Evolutionary conservation across 2,797 vertebrate species (phyloP), one percentile per base, ranked within the genome.

Genomic region (Poecilia velifera): DNA sequence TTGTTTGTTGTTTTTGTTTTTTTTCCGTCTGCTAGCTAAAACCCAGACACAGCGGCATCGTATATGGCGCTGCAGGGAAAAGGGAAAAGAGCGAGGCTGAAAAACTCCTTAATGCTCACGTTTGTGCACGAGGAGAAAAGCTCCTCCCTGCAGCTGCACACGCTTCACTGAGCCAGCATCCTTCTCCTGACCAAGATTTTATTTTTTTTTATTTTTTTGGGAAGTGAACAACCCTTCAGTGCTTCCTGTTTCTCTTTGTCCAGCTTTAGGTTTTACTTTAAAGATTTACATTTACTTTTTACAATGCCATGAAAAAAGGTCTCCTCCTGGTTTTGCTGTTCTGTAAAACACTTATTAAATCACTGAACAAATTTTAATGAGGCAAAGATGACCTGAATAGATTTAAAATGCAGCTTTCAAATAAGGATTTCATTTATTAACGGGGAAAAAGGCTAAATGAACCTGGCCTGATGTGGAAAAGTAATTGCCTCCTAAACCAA

Each of bases 141-240:
- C 87, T 86, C 78, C 81, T 82, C 85, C 89, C 89, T 87, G 89
- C 89, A 90, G 94, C 92, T 91, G 91, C 87, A 87, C 88, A 91
- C 62, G 85, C 90, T 88, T 84, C 84, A 94, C 88, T 90, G 86
- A 91, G 82, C 86, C 90, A 88, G 91, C 82, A 86, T 90, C 89
- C 85, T 84, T 86, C 82, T 86, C 83, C 68, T 72, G 76, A 89
- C 86, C 84, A 74, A 84, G 82, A 84, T 85, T 85, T 74, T 25
- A 51, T 47, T 5, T 87, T 89, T 74, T 25, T 73, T 5, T 87
- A 88, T 85, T 76, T 90, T 87, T 89, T 86, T 14, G 45, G 45
- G 80, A 87, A 51, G 83, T 81, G 83, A 87, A 90, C 87, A 84
- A 92, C 68, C 75, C 83, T 72, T 73, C 76, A 87, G 81, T 87